Evolutionary conservation across 2,888 invertebrate genomes (phyloP), one percentile per base, ranked within the genome.

Genomic region (Noctua janthe): DNA sequence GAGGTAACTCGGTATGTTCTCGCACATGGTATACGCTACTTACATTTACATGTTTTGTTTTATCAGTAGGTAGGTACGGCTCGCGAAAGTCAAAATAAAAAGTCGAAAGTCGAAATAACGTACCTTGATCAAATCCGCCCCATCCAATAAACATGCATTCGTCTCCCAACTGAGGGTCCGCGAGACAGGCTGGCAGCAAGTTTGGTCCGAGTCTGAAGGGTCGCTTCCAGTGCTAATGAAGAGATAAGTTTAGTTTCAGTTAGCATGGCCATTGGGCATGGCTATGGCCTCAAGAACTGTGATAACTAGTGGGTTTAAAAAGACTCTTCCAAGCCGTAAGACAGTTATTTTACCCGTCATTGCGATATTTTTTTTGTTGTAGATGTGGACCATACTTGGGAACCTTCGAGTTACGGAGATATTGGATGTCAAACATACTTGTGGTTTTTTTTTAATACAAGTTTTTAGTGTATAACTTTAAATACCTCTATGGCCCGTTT

Each of bases 81-180:
- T 59, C 11, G 29, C 29, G 29, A 29, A 29, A 29, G 35, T 35
- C 35, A 17, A 8, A 35, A 64, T 29, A 6, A 15, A n/a, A n/a
- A n/a, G n/a, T n/a, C 29, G 29, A 29, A 29, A 29, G 35, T 35
- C 35, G 35, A 8, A 35, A 64, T 29, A 6, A 15, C 8, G 35
- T 62, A 29, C 43, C 95, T 94, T 95, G 95, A 82, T 95, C 95
- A 83, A 94, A 95, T 62, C 95, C 95, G 13, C 96, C 95, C 96
- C 96, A 97, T 7, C 97, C 97, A 49, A 94, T 94, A 84, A 97
- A 94, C 76, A 92, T 91, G 84, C 97, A 97, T n/a, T 93, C 90
- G 29, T 94, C 93, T 0, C 92, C 93, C 8, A 92, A 89, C 17
- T 92, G 90, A 2, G 93, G 93, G 39, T 93, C 92, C 0, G 92